These are phyloP conservation scores for Poeciliopsis turrubarensis DNA, from an alignment of 2,113 vertebrate genomes.

Conservation along the genomic window DNA sequence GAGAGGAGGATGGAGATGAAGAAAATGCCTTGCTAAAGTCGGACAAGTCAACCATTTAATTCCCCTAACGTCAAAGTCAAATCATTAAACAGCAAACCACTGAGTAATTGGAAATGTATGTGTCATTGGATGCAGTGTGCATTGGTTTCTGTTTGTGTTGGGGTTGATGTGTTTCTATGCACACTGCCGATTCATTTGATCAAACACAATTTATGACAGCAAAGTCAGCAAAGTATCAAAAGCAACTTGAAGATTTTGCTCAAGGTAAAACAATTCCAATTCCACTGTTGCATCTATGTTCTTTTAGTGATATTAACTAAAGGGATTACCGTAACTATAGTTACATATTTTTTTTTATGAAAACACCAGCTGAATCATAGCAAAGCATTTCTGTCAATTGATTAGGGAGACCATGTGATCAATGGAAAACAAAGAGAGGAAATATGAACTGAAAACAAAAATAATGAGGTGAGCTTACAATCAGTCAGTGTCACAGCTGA, in stretches of 20 bases:
- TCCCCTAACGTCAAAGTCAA: slow-evolving; percentile 64
- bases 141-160: slow-evolving; percentile 23
- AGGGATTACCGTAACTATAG: background rate
- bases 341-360: background rate
- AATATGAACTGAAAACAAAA: slow-evolving; percentile 46
- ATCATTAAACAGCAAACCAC: slow-evolving; percentile 72
- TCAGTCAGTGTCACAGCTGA: slow-evolving; percentile 30
- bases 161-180: slow-evolving; percentile 23
- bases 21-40: slow-evolving; percentile 59
- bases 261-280: background rate
- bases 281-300: background rate
- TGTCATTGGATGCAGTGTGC: slow-evolving; percentile 25
- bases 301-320: background rate
- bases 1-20: slow-evolving; percentile 36
- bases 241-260: slow-evolving; percentile 36
- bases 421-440: slow-evolving; percentile 23
- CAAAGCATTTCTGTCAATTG: slow-evolving; percentile 11
- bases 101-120: slow-evolving; percentile 67
- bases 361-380: slow-evolving; percentile 21
- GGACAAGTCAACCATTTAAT: slow-evolving; percentile 71
- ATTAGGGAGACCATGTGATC: slow-evolving; percentile 30
- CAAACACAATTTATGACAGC: slow-evolving; percentile 68
- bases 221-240: slow-evolving; percentile 56
- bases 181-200: slow-evolving; percentile 72
- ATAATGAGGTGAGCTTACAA: slow-evolving; percentile 51